Base-by-base conservation (phyloP, 2,888 invertebrate species). In the Rhingia rostrata region DNA sequence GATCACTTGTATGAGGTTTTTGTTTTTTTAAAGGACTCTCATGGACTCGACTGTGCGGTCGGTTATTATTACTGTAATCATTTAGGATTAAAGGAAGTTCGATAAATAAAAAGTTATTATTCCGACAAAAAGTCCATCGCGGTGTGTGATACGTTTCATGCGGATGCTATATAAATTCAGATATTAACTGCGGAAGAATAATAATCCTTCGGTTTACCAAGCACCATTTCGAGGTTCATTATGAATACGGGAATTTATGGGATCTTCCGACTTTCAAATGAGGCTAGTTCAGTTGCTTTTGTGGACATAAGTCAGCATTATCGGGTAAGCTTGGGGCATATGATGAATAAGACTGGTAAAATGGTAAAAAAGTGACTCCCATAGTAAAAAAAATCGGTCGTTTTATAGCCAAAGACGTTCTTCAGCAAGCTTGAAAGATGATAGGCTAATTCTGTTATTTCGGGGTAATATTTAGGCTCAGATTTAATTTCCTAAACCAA, bases 91-190 rank as follows among this genome's bases (percentile, higher is more conserved):
- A 83, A 80, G 84, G 84, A 75, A 84, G 54, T 80, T 84, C 84
- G 80, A 84, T 84, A 84, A 84, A 84, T 84, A 84, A 80, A 84
- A 84, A 84, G 80, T 84, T 84, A 84, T 84, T 84, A 84, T 80
- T 80, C 64, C 12, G 54, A 54, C 60, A 69, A 35, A 43, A 54
- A 51, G 49, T 51, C 49, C 73, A 70, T 70, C 60, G 41, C 10
- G 22, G 14, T 60, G 33, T 67, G 66, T 74, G 74, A 79, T 73
- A 43, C 67, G 43, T 43, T 49, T 49, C 22, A 14, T 49, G 49
- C 49, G 22, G 80, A 80, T 80, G 61, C 22, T 1, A 60, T 39
- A 75, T 84, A 80, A 74, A 80, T 84, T 80, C 45, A 12, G 58
- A 84, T 80, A 84, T 84, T 66, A 84, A 84, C 84, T 84, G 73